Percentiles rank a stretch among this genome's conserved stretches.
Evolutionary conservation across 2,113 vertebrate genomes (phyloP).

Genomic region (Craseonycteris thonglongyai): DNA sequence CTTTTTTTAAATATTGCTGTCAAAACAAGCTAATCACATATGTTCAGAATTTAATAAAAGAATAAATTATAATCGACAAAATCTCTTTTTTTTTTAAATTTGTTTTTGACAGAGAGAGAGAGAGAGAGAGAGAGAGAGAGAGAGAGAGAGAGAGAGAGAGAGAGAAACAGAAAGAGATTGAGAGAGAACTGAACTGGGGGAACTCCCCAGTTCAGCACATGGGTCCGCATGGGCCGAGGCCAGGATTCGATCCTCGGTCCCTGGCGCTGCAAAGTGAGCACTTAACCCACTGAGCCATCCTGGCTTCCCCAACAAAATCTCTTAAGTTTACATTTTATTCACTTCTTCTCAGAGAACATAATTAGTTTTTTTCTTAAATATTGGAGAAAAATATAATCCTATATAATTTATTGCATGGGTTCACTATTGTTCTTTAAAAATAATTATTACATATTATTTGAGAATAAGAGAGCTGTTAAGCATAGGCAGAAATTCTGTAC

Average conservation of each 20-base stretch:
- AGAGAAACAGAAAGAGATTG: too few relatives aligned
- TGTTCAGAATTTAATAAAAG: slow-evolving; percentile 52
- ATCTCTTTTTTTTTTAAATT: too few relatives aligned
- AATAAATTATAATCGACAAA: slow-evolving; percentile 44
- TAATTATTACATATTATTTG: background rate
- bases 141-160: too few relatives aligned
- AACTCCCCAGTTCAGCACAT: too few relatives aligned
- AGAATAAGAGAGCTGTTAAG: background rate
- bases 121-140: too few relatives aligned
- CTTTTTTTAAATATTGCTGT: background rate
- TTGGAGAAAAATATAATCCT: slow-evolving; percentile 22
- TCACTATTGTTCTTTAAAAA: slow-evolving; percentile 45
- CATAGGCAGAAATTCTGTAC: slow-evolving; percentile 5
- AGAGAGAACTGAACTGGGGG: too few relatives aligned
- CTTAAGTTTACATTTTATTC: slow-evolving; percentile 53
- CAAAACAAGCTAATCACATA: slow-evolving; percentile 45
- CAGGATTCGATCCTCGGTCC: too few relatives aligned
- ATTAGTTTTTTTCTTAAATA: slow-evolving; percentile 5
- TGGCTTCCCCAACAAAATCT: too few relatives aligned
- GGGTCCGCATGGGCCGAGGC: too few relatives aligned
- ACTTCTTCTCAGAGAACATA: slow-evolving; percentile 17
- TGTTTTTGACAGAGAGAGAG: too few relatives aligned
- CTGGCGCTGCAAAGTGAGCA: too few relatives aligned
- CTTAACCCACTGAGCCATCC: too few relatives aligned
- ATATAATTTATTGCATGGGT: slow-evolving; percentile 15